Evolutionary conservation across 2,888 invertebrate genomes (phyloP).

Genomic region (Drosophila algonquin): DNA sequence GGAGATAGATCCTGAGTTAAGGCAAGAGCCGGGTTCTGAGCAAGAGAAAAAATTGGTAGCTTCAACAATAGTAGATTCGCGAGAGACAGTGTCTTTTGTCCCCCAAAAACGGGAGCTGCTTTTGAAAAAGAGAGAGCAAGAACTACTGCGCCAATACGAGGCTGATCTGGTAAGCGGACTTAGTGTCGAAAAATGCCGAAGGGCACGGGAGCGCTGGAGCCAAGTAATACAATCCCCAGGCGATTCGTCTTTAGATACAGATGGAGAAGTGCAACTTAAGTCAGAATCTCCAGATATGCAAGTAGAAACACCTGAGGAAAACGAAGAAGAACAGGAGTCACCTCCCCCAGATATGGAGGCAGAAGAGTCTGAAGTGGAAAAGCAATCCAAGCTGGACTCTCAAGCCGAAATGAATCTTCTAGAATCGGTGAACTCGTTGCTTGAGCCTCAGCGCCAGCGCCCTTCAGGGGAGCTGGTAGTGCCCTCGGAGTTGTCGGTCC

Average conservation of each 20-base stretch:
- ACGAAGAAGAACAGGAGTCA: neutral
- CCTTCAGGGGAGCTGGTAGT: conserved; percentile 4
- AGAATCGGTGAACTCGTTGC: conserved; percentile 1
- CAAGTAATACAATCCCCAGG: conserved; percentile 19
- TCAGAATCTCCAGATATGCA: neutral
- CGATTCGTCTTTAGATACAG: neutral
- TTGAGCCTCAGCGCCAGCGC: neutral
- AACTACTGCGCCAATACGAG: conserved; percentile 49
- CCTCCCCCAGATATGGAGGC: neutral
- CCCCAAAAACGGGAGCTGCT: conserved; percentile 33
- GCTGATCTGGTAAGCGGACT: conserved; percentile 47
- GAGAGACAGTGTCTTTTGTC: neutral
- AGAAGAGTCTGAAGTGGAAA: neutral
- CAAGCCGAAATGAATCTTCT: neutral
- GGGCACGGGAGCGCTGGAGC: conserved; percentile 52
- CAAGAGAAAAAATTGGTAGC: neutral
- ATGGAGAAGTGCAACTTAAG: neutral
- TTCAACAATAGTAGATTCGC: neutral
- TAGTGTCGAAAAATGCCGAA: conserved; percentile 49
- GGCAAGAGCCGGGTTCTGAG: neutral
- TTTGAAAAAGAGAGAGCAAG: conserved; percentile 47
- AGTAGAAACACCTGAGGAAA: neutral
- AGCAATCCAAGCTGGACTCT: neutral
- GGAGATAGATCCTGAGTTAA: neutral
- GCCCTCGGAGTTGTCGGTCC: neutral